Conservation (phyloP, 2,113 vertebrate species). For the Podilymbus podiceps region DNA sequence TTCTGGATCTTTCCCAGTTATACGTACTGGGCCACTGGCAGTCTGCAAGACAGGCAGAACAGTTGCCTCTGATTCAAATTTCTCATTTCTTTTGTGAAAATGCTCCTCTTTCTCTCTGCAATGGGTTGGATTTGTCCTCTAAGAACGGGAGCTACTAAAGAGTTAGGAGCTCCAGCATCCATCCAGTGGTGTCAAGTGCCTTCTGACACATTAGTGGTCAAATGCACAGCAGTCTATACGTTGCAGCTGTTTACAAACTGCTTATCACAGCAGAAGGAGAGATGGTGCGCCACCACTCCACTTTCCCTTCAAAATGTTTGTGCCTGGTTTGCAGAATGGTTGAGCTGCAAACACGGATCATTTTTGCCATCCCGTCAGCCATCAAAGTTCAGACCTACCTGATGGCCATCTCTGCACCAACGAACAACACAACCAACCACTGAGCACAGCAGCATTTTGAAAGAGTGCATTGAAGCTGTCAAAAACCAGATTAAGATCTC, state of each 20-base stretch:
- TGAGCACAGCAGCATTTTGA: neutral
- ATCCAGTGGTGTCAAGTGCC: neutral
- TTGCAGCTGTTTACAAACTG: neutral
- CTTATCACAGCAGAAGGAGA: neutral
- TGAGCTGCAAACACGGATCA: neutral
- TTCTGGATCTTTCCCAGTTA: conserved; percentile 56
- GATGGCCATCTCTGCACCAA: neutral
- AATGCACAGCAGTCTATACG: neutral
- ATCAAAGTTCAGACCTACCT: neutral
- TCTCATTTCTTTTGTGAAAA: neutral
- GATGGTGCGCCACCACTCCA: neutral
- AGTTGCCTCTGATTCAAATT: neutral
- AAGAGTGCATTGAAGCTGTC: neutral
- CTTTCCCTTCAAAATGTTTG: neutral
- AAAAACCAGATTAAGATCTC: neutral
- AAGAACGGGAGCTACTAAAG: neutral
- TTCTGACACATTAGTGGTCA: neutral
- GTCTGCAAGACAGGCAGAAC: neutral
- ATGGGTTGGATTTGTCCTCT: neutral
- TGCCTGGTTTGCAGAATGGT: neutral
- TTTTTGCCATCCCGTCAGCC: neutral
- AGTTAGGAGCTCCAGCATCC: neutral
- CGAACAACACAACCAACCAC: neutral
- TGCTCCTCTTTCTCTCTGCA: neutral
- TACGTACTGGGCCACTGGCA: neutral